phyloP scores from a whole-genome alignment of 2,797 vertebrate genomes.

The Clarias platycephalus region DNA sequence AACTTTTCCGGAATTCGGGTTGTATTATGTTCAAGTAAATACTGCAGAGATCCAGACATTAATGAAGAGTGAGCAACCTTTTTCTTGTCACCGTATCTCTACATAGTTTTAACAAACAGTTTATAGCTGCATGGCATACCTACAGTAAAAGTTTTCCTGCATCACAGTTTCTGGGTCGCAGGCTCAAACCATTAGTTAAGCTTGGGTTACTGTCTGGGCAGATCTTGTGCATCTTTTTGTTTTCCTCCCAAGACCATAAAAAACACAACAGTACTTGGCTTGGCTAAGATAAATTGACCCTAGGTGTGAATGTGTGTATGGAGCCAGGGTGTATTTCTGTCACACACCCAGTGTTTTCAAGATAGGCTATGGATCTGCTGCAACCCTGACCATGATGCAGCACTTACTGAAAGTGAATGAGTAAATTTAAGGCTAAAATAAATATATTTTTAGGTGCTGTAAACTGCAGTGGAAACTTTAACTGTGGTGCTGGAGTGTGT shows the following conservation, averaged over 20 bases:
- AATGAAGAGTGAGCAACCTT: background rate
- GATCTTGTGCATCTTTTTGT: background rate
- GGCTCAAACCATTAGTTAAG: background rate
- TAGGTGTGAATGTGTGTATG: background rate
- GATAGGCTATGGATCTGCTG: background rate
- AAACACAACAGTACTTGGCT: background rate
- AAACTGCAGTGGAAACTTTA: constrained; percentile 81
- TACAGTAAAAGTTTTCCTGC: background rate
- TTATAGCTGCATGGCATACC: background rate
- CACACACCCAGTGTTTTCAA: background rate
- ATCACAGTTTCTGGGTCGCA: background rate
- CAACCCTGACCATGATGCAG: background rate
- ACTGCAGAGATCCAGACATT: background rate
- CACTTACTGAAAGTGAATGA: background rate
- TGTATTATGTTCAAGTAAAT: background rate
- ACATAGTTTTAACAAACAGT: background rate
- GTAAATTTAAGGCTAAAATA: background rate
- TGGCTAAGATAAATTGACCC: background rate
- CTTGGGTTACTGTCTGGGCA: background rate
- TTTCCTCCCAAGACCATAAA: background rate
- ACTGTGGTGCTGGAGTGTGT: constrained; percentile 78
- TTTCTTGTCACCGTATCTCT: background rate
- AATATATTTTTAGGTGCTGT: constrained; percentile 51
- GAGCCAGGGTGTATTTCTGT: background rate
- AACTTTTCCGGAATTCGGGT: too few relatives aligned